Conservation (phyloP, 2,797 vertebrate genomes). For the Arctocebus calabarensis region DNA sequence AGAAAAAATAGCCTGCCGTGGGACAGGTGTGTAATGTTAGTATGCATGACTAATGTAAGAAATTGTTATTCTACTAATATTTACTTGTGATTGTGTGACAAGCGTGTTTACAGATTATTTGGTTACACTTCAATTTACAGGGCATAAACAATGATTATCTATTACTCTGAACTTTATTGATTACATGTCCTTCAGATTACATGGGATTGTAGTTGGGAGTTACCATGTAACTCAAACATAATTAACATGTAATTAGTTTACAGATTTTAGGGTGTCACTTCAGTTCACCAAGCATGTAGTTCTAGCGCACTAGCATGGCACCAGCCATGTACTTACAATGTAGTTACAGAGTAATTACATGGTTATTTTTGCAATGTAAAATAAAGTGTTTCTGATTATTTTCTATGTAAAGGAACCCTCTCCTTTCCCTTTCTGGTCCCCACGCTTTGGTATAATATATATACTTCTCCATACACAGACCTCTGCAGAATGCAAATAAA, state of each 20-base stretch:
- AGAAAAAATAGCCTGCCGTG: conserved; percentile 95
- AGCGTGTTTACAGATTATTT: conserved; percentile 97
- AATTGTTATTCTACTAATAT: conserved; percentile 92
- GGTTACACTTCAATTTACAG: conserved; percentile 92
- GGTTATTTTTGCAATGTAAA: conserved; percentile 93
- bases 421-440: conserved; percentile 78
- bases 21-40: conserved; percentile 96
- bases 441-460: conserved; percentile 92
- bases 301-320: conserved; percentile 87
- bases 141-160: conserved; percentile 90
- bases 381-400: conserved; percentile 92
- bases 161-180: conserved; percentile 89
- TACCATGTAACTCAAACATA: conserved; percentile 88
- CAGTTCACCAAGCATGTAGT: conserved; percentile 86
- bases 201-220: conserved; percentile 87
- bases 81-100: conserved; percentile 99
- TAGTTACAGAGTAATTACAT: conserved; percentile 91
- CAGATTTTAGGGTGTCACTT: conserved; percentile 86
- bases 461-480: conserved; percentile 97
- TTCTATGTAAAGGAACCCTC: conserved; percentile 90
- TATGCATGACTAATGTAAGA: conserved; percentile 97
- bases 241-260: conserved; percentile 87
- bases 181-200: conserved; percentile 85
- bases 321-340: conserved; percentile 88
- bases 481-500: conserved; percentile 96